Conservation (phyloP, 2,888 invertebrate species). For the Drosophila dives region DNA sequence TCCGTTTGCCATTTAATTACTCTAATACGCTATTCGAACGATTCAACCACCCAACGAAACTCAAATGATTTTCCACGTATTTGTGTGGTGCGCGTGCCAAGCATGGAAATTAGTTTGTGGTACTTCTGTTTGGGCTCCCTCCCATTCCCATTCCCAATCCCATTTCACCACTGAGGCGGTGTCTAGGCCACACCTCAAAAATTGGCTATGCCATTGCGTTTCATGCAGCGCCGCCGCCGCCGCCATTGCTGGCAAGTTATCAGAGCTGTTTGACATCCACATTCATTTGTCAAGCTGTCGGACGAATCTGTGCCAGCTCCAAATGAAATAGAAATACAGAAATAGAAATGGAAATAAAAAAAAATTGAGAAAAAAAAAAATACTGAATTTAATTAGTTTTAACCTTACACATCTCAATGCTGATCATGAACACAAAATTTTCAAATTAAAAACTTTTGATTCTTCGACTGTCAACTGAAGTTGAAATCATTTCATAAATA, state of each 20-base stretch:
- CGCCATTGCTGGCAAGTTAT: constrained; percentile 77
- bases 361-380: not conserved
- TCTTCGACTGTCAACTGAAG: constrained; percentile 29
- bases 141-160: constrained; percentile 3
- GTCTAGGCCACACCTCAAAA: constrained; percentile 69
- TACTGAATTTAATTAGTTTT: constrained; percentile 70
- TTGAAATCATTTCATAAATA: constrained; percentile 79
- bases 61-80: constrained; percentile 56
- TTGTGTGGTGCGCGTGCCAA: constrained; percentile 76
- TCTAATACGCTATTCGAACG: constrained; percentile 69
- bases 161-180: constrained; percentile 18
- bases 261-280: constrained; percentile 81
- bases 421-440: constrained; percentile 23
- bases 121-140: constrained; percentile 32
- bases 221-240: constrained; percentile 57
- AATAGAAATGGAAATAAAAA: constrained; percentile 9
- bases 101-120: constrained; percentile 77
- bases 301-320: constrained; percentile 65
- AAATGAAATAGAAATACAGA: constrained; percentile 37
- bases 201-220: constrained; percentile 73
- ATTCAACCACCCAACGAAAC: constrained; percentile 43
- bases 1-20: constrained; percentile 82
- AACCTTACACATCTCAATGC: constrained; percentile 55
- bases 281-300: constrained; percentile 79
- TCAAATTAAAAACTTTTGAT: constrained; percentile 60